These are phyloP conservation scores for Ciona savignyi DNA, from an alignment of 23 tunicate species.

Conservation along the genomic window DNA sequence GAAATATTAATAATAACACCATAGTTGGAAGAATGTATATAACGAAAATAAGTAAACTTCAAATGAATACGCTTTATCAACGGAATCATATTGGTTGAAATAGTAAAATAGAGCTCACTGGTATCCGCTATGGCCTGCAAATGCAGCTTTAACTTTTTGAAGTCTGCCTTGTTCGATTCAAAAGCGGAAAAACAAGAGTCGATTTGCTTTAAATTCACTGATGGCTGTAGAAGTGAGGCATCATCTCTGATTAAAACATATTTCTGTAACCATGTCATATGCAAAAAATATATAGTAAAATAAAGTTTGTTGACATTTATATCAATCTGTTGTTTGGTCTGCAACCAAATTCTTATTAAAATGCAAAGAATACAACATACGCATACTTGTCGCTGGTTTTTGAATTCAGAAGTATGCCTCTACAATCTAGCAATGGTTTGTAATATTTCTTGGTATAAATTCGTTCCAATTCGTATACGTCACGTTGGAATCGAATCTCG, in stretches of 20 bases:
- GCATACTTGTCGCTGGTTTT: neutral
- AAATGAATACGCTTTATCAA: too few species aligned
- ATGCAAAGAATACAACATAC: neutral
- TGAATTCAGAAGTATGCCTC: slow-evolving; percentile 6
- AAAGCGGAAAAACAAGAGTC: neutral
- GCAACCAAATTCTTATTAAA: too few species aligned
- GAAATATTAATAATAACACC: too few species aligned
- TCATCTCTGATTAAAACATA: too few species aligned
- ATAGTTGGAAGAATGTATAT: too few species aligned
- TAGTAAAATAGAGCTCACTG: neutral
- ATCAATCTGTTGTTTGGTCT: too few species aligned
- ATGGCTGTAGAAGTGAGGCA: too few species aligned
- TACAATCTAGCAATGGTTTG: slow-evolving; percentile 30
- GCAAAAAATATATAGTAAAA: too few species aligned
- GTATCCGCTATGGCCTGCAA: neutral
- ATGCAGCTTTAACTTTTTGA: neutral
- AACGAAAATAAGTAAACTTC: too few species aligned
- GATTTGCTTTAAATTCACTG: neutral
- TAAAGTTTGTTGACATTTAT: too few species aligned
- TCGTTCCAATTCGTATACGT: slow-evolving; percentile 41
- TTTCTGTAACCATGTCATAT: too few species aligned
- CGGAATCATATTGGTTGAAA: too few species aligned
- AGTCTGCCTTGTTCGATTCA: neutral
- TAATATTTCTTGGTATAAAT: slow-evolving; percentile 28
- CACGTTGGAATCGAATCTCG: slow-evolving; percentile 74